Evolutionary conservation across 2,113 vertebrate species (phyloP).

Genomic region (Centropristis striata): DNA sequence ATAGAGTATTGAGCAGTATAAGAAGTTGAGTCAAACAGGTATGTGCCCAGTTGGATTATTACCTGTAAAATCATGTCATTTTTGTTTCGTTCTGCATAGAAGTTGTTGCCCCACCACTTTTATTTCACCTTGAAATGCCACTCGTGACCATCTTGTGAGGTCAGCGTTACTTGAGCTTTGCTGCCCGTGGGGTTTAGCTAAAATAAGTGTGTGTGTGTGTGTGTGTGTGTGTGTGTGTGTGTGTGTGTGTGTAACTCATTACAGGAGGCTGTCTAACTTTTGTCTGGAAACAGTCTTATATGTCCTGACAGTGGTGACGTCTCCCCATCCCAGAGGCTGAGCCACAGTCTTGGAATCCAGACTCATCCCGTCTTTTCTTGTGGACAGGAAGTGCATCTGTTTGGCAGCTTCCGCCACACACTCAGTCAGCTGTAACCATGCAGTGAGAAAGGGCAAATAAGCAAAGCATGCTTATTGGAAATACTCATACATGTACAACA

Average conservation of each 20-base stretch:
- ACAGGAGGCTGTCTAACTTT: slow-evolving; percentile 8
- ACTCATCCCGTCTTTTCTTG: slow-evolving; percentile 15
- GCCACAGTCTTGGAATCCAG: slow-evolving; percentile 13
- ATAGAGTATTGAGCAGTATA: too few relatives aligned
- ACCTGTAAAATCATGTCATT: too few relatives aligned
- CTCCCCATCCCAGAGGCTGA: slow-evolving; percentile 28
- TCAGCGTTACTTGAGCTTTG: background rate
- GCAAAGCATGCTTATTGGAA: background rate
- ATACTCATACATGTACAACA: background rate
- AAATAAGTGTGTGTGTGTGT: background rate
- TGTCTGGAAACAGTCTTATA: slow-evolving; percentile 27
- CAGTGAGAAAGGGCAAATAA: background rate
- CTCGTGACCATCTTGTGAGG: background rate
- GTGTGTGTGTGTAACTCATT: too few relatives aligned
- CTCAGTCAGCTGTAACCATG: background rate
- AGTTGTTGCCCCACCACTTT: too few relatives aligned
- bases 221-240: background rate
- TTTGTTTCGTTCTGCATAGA: too few relatives aligned
- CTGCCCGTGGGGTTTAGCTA: background rate
- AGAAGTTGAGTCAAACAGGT: too few relatives aligned
- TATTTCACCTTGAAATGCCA: too few relatives aligned
- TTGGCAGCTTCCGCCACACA: background rate
- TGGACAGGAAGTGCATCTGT: slow-evolving; percentile 33
- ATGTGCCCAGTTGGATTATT: too few relatives aligned
- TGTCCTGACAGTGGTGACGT: slow-evolving; percentile 20